Conservation (phyloP, 2,888 invertebrate species). For the Sipunculus nudus region DNA sequence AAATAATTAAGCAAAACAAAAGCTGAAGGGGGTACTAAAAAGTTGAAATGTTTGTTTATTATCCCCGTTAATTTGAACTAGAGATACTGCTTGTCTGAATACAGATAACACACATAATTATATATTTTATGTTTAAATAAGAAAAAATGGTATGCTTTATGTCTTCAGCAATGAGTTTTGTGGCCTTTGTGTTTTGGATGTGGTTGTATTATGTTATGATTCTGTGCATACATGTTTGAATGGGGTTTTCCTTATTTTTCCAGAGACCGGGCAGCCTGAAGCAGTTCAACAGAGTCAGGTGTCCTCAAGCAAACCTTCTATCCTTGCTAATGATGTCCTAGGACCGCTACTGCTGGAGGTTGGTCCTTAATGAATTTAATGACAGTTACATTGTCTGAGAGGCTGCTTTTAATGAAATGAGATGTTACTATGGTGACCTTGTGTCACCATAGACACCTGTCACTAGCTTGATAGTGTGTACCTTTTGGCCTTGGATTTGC, state of each 20-base stretch:
- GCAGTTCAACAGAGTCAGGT: constrained; percentile 96
- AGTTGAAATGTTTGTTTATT: too few species aligned
- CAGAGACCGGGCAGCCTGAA: constrained; percentile 45
- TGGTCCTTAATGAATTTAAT: constrained; percentile 42
- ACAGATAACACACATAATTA: too few species aligned
- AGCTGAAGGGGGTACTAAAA: too few species aligned
- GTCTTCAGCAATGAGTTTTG: not conserved
- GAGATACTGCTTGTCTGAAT: too few species aligned
- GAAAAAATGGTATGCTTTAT: not conserved
- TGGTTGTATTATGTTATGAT: not conserved
- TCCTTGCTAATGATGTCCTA: constrained; percentile 77
- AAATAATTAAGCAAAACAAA: too few species aligned
- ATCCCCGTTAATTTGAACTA: too few species aligned
- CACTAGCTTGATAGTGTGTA: too few species aligned
- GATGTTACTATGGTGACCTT: too few species aligned
- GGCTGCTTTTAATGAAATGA: too few species aligned
- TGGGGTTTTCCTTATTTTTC: not conserved
- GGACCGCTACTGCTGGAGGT: constrained; percentile 80
- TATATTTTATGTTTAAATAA: not conserved
- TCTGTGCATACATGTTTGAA: not conserved
- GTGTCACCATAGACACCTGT: too few species aligned
- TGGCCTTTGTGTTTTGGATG: not conserved
- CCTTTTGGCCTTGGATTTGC: too few species aligned
- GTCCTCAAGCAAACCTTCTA: constrained; percentile 87
- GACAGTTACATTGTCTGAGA: too few species aligned